Conservation (phyloP, 2,113 vertebrate species). For the Morone chrysops region DNA sequence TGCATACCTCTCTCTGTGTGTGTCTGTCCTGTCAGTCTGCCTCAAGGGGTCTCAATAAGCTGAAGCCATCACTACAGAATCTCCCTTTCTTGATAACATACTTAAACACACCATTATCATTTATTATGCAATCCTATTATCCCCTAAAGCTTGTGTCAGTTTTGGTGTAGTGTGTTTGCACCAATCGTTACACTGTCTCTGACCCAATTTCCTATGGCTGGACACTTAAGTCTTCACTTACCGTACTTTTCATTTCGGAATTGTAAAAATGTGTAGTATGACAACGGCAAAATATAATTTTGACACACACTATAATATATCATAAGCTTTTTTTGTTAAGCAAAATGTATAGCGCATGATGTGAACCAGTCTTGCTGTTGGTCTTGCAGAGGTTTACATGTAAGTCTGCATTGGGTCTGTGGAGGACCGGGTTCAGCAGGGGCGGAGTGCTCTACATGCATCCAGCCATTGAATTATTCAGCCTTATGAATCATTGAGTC, state of each 20-base stretch:
- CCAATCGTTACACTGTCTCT: not conserved
- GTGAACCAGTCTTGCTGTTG: not conserved
- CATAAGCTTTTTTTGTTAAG: not conserved
- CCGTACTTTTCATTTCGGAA: not conserved
- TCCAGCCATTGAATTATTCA: constrained; percentile 84
- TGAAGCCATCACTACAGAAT: not conserved
- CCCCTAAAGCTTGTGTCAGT: not conserved
- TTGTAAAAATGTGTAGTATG: not conserved
- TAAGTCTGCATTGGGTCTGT: constrained; percentile 50
- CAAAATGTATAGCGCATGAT: constrained; percentile 1
- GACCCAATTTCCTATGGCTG: constrained; percentile 10
- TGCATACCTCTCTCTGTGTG: not conserved
- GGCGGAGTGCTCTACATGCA: constrained; percentile 79
- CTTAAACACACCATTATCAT: not conserved
- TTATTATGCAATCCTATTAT: not conserved
- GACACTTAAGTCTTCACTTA: not conserved
- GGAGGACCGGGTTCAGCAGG: constrained; percentile 76
- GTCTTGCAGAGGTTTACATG: constrained; percentile 49
- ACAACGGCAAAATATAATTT: not conserved
- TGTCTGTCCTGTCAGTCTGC: not conserved
- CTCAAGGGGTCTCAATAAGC: not conserved
- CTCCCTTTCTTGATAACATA: not conserved
- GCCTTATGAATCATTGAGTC: constrained; percentile 85
- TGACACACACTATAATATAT: not conserved
- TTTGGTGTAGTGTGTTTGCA: not conserved